Conservation (phyloP, 2,797 vertebrate species). For the Acanthornis magna region DNA sequence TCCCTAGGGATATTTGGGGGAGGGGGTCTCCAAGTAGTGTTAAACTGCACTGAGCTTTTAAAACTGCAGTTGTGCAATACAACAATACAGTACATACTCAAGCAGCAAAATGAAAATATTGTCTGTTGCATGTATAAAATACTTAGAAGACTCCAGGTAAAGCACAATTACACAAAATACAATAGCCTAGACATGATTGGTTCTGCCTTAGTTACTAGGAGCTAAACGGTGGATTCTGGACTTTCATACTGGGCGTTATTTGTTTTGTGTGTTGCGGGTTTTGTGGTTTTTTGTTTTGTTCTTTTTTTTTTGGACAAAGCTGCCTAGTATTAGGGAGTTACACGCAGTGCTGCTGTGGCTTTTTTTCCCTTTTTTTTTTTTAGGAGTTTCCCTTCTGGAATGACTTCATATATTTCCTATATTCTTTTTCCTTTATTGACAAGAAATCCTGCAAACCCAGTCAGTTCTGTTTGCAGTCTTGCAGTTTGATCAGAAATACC, state of each 20-base stretch:
- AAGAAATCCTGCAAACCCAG: neutral
- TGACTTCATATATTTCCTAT: neutral
- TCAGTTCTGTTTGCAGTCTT: neutral
- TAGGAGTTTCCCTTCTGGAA: neutral
- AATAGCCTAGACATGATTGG: neutral
- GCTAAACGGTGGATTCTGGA: neutral
- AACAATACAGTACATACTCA: neutral
- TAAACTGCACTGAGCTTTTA: neutral
- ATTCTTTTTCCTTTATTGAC: neutral
- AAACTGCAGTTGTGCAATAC: neutral
- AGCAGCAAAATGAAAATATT: neutral
- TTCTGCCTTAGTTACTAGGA: neutral
- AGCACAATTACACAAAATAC: neutral
- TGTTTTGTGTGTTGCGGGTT: neutral
- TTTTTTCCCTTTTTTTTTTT: neutral
- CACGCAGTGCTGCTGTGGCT: neutral
- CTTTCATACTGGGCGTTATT: neutral
- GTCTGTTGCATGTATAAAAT: neutral
- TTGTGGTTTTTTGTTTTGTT: neutral
- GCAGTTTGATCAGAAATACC: neutral
- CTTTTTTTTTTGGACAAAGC: neutral
- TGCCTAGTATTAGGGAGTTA: neutral
- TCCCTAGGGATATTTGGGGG: neutral
- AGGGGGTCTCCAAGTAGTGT: neutral
- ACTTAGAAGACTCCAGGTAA: neutral